Conservation (phyloP, 2,113 vertebrate genomes). For the Vimba vimba region DNA sequence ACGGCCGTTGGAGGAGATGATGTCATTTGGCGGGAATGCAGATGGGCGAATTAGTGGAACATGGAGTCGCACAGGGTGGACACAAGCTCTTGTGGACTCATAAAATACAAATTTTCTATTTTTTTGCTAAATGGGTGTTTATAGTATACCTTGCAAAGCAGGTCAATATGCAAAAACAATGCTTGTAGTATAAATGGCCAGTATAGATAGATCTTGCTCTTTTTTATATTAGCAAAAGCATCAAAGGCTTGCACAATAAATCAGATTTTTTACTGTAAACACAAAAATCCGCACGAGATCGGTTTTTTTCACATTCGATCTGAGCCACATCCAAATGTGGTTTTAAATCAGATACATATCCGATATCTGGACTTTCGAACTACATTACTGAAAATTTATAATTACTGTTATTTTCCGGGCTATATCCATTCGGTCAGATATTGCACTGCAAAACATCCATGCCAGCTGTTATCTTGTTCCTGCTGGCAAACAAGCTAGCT, state of each 20-base stretch:
- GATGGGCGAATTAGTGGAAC: slow-evolving; percentile 38
- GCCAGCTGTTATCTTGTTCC: too few species aligned
- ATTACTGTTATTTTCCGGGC: too few species aligned
- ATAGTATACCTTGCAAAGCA: neutral
- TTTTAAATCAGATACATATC: too few species aligned
- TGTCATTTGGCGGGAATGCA: slow-evolving; percentile 66
- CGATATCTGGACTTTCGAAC: too few species aligned
- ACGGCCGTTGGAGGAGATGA: slow-evolving; percentile 63
- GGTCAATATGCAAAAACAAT: neutral
- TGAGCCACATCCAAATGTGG: too few species aligned
- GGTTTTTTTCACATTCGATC: too few species aligned
- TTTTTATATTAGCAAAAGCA: neutral
- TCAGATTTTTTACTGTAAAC: too few species aligned
- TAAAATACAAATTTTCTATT: neutral
- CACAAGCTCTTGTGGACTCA: neutral
- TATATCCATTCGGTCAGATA: too few species aligned
- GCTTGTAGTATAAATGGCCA: neutral
- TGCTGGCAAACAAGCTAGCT: too few species aligned
- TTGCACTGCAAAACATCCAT: too few species aligned
- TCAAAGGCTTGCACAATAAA: neutral
- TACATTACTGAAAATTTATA: too few species aligned
- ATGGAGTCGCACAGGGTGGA: neutral
- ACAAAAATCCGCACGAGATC: too few species aligned
- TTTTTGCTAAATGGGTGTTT: neutral
- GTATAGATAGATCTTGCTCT: neutral